Base-by-base conservation (phyloP, 1,140 invertebrate species). In the Danaus plexippus region DNA sequence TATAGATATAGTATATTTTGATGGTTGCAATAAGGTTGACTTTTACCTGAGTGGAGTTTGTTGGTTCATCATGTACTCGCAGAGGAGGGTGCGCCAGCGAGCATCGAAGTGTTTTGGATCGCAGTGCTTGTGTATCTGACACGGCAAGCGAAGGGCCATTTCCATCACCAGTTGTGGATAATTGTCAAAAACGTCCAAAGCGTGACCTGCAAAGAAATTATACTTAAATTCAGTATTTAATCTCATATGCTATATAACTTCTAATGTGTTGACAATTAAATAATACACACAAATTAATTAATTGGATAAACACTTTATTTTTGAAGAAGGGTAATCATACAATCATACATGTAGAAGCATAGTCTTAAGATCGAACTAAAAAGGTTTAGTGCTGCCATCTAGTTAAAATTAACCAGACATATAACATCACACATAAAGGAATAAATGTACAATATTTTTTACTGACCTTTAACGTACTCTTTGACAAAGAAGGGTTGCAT, bases 1-100 rank as follows among this genome's bases (percentile, higher is more conserved):
- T 13, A 7, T 18, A 12, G 0, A 42, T n/a, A 18, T 2, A 15
- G 1, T 9, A 13, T 18, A 9, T 52, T 32, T 32, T 5, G 2
- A 2, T 32, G 7, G 22, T 32, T 32, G 22, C 22, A 3, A 6
- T 6, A 32, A 32, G 22, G 22, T 32, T 18, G 13, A 18, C 13
- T 61, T 15, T 47, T 70, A 85, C 84, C 84, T 76, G 47, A 94
- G 90, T 7, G 94, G 91, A 63, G 93, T 94, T 85, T 96, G 91
- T 74, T 93, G 91, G 10, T 95, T 94, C 94, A 98, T 97, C 95
- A 98, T 97, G 74, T 98, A 99, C 77, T 99, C 97, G 80, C 97
- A 98, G 1, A 99, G 80, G 1, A 88, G 77, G 52, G 72, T 84
- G 68, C 73, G 88, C 97, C 94, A 98, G 93, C 74, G 96, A 94